Conservation (phyloP, 1,140 invertebrate genomes). For the Brachionus manjavacas region DNA sequence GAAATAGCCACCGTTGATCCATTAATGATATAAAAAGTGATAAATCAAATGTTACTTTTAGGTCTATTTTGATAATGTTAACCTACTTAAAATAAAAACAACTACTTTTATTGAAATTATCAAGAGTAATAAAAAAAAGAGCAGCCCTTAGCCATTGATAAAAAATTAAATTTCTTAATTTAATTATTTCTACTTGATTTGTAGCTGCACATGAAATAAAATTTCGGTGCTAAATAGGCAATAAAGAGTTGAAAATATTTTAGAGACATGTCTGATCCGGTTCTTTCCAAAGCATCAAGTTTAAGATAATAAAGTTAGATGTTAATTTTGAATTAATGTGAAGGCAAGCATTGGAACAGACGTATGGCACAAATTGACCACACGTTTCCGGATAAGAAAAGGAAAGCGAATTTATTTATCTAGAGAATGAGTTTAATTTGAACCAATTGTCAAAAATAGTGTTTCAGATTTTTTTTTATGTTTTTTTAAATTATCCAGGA, state of each 20-base stretch:
- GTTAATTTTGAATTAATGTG: not conserved
- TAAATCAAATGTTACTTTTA: not conserved
- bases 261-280: not conserved
- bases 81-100: not conserved
- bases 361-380: not conserved
- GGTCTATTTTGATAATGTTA: not conserved
- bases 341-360: not conserved
- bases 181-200: not conserved
- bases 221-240: not conserved
- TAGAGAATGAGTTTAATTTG: not conserved
- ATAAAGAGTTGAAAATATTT: not conserved
- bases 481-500: conserved; percentile 11
- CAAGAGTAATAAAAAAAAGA: not conserved
- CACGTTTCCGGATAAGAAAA: not conserved
- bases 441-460: not conserved
- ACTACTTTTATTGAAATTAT: not conserved
- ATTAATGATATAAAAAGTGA: not conserved
- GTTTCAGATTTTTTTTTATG: conserved; percentile 15
- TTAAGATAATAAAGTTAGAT: not conserved
- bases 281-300: not conserved
- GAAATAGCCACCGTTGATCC: not conserved
- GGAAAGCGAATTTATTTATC: not conserved
- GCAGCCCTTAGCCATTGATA: not conserved
- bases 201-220: not conserved
- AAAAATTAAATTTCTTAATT: not conserved